Evolutionary conservation across 1,140 invertebrate species (phyloP).

Genomic region (Arctopsyche grandis): DNA sequence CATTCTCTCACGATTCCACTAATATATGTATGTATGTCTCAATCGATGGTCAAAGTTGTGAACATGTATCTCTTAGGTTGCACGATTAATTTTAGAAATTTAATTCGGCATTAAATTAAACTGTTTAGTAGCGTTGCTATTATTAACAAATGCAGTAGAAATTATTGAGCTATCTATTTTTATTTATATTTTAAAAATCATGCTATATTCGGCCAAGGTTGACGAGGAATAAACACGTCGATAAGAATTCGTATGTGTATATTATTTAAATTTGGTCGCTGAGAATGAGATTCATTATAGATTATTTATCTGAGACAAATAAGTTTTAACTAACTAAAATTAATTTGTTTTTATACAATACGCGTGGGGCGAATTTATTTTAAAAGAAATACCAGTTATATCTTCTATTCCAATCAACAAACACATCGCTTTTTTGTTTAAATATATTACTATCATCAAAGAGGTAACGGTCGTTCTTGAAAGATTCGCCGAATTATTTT

Average conservation of each 20-base stretch:
- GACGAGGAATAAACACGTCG: neutral
- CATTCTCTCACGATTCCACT: too few species aligned
- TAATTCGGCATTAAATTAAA: too few species aligned
- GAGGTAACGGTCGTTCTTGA: neutral
- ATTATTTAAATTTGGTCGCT: neutral
- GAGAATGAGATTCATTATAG: constrained; percentile 15
- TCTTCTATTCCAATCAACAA: neutral
- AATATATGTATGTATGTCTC: too few species aligned
- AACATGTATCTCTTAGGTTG: too few species aligned
- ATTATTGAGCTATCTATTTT: too few species aligned
- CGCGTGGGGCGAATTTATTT: neutral
- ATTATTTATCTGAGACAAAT: constrained; percentile 16
- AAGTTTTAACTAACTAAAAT: constrained; percentile 21
- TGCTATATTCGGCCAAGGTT: neutral
- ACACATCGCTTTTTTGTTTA: neutral
- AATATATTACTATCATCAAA: constrained; percentile 3
- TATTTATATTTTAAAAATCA: too few species aligned
- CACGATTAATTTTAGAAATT: too few species aligned
- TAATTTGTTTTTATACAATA: constrained; percentile 15
- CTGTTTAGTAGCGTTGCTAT: too few species aligned
- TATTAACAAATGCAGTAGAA: too few species aligned
- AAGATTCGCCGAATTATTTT: neutral
- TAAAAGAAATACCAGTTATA: neutral
- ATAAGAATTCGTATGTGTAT: constrained; percentile 8
- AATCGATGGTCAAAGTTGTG: too few species aligned